phyloP scores from a whole-genome alignment of 2,797 vertebrate species.

The Myripristis jacobus region DNA sequence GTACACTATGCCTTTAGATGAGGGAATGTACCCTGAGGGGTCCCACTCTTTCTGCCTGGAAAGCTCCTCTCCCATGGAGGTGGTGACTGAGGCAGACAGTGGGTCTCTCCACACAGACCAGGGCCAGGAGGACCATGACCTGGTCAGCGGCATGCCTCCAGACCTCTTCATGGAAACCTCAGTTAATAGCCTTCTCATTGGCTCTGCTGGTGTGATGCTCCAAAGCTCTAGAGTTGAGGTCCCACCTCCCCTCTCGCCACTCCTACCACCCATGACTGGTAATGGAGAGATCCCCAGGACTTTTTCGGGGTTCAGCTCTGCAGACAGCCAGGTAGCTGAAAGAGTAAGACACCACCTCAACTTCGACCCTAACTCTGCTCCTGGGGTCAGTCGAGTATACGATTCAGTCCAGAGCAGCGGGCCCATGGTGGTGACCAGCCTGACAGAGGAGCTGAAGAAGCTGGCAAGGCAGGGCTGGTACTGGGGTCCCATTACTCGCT shows the following conservation, averaged over 20 bases:
- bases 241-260: conserved; percentile 90
- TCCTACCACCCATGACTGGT: conserved; percentile 91
- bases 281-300: conserved; percentile 89
- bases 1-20: conserved; percentile 99
- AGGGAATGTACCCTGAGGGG: conserved; percentile 96
- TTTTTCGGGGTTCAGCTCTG: conserved; percentile 88
- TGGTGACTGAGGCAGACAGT: conserved; percentile 87
- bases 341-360: conserved; percentile 95
- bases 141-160: conserved; percentile 83
- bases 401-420: conserved; percentile 96
- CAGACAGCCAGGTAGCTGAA: conserved; percentile 90
- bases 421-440: conserved; percentile 95
- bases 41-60: conserved; percentile 93
- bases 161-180: conserved; percentile 94
- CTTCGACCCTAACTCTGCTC: conserved; percentile 95
- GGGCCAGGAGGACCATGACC: conserved; percentile 85
- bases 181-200: conserved; percentile 88
- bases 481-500: conserved; percentile 99
- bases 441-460: conserved; percentile 98
- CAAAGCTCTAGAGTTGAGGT: conserved; percentile 89
- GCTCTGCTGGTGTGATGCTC: conserved; percentile 90
- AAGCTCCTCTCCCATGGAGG: conserved; percentile 94
- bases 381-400: conserved; percentile 95
- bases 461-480: conserved; percentile 98
- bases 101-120: conserved; percentile 87